Conservation (phyloP, 53 echinoderm and acorn worm species). For the Astropecten irregularis region DNA sequence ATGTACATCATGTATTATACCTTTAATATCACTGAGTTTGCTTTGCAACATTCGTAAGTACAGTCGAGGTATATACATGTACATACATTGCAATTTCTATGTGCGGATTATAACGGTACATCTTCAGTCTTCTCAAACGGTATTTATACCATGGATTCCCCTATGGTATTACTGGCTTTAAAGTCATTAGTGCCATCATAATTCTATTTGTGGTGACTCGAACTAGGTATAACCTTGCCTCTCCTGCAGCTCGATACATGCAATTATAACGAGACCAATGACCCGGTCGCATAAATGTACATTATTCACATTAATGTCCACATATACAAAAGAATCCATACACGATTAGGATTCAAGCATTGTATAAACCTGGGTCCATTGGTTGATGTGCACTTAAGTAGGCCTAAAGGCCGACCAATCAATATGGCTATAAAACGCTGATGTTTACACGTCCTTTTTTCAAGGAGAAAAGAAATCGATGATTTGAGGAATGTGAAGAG, state of each 20-base stretch:
- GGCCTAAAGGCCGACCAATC: not conserved
- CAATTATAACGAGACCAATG: not conserved
- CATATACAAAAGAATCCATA: not conserved
- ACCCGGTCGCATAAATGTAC: not conserved
- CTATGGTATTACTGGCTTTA: too few relatives aligned
- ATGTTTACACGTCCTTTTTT: not conserved
- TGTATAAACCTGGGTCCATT: not conserved
- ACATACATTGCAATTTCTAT: too few relatives aligned
- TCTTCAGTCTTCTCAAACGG: too few relatives aligned
- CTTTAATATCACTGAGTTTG: too few relatives aligned
- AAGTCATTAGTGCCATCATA: too few relatives aligned
- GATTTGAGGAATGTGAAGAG: not conserved
- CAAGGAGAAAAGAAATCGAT: not conserved
- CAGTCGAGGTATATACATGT: too few relatives aligned
- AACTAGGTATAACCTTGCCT: too few relatives aligned
- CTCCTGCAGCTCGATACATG: not conserved
- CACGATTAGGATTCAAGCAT: not conserved
- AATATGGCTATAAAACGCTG: not conserved
- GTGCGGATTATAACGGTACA: too few relatives aligned
- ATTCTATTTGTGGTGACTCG: too few relatives aligned
- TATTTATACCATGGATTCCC: too few relatives aligned
- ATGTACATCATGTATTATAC: too few relatives aligned
- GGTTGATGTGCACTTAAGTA: not conserved
- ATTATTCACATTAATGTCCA: not conserved
- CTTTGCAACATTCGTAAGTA: too few relatives aligned